Conservation (phyloP, 2,797 vertebrate genomes). For the Dermochelys coriacea region DNA sequence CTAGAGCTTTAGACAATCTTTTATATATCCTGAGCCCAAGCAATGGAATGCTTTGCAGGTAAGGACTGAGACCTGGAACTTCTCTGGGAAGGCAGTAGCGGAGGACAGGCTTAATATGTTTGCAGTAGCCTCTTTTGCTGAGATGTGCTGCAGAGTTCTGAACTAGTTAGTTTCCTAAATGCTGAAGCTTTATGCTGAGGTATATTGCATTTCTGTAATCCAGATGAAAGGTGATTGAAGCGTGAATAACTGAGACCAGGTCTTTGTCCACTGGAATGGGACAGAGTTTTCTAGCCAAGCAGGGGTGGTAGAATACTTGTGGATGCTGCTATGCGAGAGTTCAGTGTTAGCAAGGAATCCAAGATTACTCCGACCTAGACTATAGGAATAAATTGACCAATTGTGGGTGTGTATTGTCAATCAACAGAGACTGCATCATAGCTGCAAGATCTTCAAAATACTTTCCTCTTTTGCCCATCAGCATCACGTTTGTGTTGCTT, state of each 20-base stretch:
- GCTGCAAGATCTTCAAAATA: background rate
- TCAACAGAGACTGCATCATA: background rate
- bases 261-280: background rate
- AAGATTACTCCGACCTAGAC: background rate
- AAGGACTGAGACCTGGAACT: background rate
- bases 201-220: background rate
- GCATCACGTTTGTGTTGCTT: background rate
- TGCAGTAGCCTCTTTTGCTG: too few species aligned
- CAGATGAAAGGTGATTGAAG: background rate
- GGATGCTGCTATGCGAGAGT: background rate
- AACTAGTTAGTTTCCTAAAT: background rate
- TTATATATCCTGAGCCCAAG: background rate
- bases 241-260: background rate
- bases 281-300: background rate
- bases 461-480: background rate
- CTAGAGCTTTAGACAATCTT: background rate
- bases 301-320: background rate
- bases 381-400: background rate
- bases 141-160: background rate
- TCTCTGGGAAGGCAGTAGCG: background rate
- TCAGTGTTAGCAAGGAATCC: background rate
- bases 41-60: background rate
- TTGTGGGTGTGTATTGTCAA: background rate
- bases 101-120: background rate
- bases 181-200: background rate